Percentiles rank a stretch among this genome's conserved stretches.
phyloP scores from a whole-genome alignment of 2,113 vertebrate species.

The cat (Felis catus) region F.catus_Fca126_mat1.0 CM031419.1:205626001-205626500 shows the following conservation, averaged over 20 bases:
- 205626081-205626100: neutral
- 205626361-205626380: neutral
- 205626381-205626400: neutral
- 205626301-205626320: neutral
- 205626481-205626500: neutral
- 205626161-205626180: neutral
- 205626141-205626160: neutral
- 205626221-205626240: neutral
- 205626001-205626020: neutral
- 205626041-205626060: neutral
- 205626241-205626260: neutral
- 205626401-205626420: neutral
- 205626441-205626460: neutral
- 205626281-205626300: neutral
- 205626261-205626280: neutral
- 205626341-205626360: neutral
- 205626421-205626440: neutral
- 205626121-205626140: neutral
- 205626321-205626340: neutral
- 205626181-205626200: neutral
- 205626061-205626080: neutral
- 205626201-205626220: neutral
- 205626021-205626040: neutral
- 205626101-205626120: neutral
- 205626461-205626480: neutral